These are phyloP conservation scores for Helleia helle DNA, from an alignment of 2,888 invertebrate genomes.

Conservation along the genomic window DNA sequence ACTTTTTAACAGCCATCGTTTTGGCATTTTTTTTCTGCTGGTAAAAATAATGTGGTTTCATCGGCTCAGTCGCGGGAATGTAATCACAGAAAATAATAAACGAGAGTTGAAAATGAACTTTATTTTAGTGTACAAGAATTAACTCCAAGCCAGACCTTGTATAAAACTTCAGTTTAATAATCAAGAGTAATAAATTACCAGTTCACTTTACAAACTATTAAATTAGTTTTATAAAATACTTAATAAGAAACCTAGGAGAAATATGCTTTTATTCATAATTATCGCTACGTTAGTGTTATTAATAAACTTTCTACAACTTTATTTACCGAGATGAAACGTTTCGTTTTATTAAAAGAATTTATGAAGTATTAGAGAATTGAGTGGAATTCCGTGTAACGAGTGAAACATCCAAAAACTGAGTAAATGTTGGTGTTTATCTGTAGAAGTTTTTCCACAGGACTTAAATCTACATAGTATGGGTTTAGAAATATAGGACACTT, in stretches of 20 bases:
- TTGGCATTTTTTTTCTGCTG: too few species aligned
- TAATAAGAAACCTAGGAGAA: conserved; percentile 4
- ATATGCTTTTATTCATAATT: conserved; percentile 9
- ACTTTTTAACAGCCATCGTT: too few species aligned
- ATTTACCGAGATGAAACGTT: conserved; percentile 2
- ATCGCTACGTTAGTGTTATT: conserved; percentile 7
- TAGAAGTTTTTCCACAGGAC: not conserved
- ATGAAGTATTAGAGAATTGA: not conserved
- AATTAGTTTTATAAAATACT: conserved; percentile 7
- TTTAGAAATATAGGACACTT: not conserved
- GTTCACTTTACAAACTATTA: conserved; percentile 7
- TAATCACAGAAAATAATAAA: not conserved
- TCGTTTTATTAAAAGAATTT: conserved; percentile 5
- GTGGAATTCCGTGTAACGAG: not conserved
- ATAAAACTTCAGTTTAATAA: conserved; percentile 6
- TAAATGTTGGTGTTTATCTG: not conserved
- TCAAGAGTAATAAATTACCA: conserved; percentile 7
- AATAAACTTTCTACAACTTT: conserved; percentile 8
- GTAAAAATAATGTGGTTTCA: too few species aligned
- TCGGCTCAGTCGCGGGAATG: too few species aligned
- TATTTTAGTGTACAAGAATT: not conserved
- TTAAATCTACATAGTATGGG: not conserved
- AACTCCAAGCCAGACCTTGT: not conserved
- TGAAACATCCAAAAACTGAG: too few species aligned
- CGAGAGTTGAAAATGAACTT: not conserved